Percentiles rank a stretch among this genome's conserved stretches.
phyloP scores from a whole-genome alignment of 2,113 vertebrate species.

The Megatriorchis doriae region DNA sequence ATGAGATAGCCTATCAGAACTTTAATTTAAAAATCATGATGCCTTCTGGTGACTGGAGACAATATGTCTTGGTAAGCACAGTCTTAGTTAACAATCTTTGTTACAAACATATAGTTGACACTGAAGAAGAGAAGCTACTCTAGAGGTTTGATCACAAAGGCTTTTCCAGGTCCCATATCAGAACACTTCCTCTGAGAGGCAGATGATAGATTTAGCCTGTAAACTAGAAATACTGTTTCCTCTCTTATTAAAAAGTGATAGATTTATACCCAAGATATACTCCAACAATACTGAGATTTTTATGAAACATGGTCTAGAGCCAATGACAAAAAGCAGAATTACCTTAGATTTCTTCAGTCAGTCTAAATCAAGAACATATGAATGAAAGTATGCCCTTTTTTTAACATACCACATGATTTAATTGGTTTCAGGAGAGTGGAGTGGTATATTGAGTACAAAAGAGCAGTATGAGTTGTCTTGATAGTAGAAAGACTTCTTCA shows the following conservation, averaged over 20 bases:
- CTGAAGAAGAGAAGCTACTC: neutral
- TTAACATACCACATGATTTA: neutral
- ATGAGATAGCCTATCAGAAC: neutral
- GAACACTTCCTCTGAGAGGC: neutral
- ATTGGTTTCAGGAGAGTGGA: neutral
- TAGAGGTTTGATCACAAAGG: neutral
- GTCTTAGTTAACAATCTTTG: neutral
- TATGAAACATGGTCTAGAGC: neutral
- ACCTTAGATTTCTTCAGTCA: neutral
- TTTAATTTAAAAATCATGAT: neutral
- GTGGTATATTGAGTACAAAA: neutral
- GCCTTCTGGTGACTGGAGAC: neutral
- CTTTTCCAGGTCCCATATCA: neutral
- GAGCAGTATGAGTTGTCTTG: neutral
- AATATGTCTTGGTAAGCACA: neutral
- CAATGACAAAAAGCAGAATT: neutral
- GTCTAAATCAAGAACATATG: neutral
- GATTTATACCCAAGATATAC: neutral
- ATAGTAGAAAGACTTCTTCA: neutral
- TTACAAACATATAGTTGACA: neutral
- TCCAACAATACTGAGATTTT: neutral
- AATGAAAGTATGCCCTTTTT: neutral
- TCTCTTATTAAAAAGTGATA: neutral
- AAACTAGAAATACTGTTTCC: neutral
- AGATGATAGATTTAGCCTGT: neutral